Conservation (phyloP, 1,140 invertebrate species). For the Elysia chlorotica region DNA sequence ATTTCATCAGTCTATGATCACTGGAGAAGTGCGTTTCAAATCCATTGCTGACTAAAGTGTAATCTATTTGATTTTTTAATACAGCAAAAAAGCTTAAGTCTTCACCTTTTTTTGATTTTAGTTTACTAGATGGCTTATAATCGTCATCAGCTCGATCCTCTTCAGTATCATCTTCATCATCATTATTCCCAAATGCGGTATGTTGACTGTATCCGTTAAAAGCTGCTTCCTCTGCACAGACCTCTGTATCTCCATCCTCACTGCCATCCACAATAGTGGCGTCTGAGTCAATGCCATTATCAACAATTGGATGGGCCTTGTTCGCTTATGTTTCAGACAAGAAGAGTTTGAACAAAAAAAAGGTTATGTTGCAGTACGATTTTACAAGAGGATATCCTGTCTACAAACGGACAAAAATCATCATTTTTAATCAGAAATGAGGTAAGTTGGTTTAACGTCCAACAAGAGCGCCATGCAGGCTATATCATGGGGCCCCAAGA, state of each 20-base stretch:
- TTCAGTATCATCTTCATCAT: constrained; percentile 13
- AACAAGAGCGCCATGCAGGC: neutral
- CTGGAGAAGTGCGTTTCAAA: neutral
- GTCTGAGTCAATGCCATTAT: constrained; percentile 12
- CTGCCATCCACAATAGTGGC: constrained; percentile 13
- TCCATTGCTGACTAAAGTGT: neutral
- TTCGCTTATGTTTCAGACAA: too few species aligned
- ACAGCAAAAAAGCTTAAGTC: neutral
- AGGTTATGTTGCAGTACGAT: neutral
- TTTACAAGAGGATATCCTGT: too few species aligned
- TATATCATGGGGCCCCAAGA: too few species aligned
- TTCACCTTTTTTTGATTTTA: neutral
- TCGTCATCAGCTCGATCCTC: constrained; percentile 15
- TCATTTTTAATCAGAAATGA: neutral
- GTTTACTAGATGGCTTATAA: constrained; percentile 1
- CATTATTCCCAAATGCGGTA: neutral
- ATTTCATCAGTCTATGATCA: too few species aligned
- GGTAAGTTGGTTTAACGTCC: neutral
- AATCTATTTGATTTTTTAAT: neutral
- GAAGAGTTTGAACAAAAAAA: too few species aligned
- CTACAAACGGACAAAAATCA: neutral
- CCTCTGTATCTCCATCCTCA: constrained; percentile 3
- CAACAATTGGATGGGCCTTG: neutral
- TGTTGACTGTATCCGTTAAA: neutral
- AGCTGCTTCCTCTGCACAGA: constrained; percentile 9